phyloP scores from a whole-genome alignment of 2,113 vertebrate genomes.

The Thamnaconus septentrionalis region DNA sequence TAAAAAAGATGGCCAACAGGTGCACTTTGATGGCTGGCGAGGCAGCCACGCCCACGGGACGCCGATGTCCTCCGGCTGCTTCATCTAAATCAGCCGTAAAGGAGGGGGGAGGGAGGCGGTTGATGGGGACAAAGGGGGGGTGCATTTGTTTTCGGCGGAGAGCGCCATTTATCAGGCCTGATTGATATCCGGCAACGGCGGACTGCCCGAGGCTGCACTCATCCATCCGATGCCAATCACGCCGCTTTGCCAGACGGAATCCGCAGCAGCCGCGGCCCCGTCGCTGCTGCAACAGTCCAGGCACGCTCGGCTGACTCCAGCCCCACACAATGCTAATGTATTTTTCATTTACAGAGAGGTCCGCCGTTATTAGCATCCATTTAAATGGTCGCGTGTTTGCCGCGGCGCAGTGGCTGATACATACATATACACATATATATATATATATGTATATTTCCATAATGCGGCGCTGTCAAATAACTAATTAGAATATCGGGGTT shows the following conservation, averaged over 20 bases:
- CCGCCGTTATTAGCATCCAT: not conserved
- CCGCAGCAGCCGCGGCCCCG: constrained; percentile 33
- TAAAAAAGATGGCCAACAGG: constrained; percentile 43
- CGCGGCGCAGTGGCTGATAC: not conserved
- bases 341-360: not conserved
- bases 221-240: constrained; percentile 67
- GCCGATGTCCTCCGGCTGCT: constrained; percentile 61
- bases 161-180: constrained; percentile 62
- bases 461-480: not conserved
- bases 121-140: not conserved
- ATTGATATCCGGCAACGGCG: constrained; percentile 64
- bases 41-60: constrained; percentile 40
- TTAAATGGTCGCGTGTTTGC: not conserved
- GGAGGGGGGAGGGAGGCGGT: constrained; percentile 11
- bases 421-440: not conserved
- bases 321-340: not conserved
- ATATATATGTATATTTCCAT: no score
- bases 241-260: constrained; percentile 50
- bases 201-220: constrained; percentile 55
- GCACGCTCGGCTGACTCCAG: constrained; percentile 8
- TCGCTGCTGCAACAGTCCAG: constrained; percentile 8
- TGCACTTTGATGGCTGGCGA: constrained; percentile 54
- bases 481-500: not conserved
- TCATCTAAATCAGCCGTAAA: constrained; percentile 65
- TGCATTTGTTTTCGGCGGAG: constrained; percentile 63